phyloP scores from a whole-genome alignment of 2,797 vertebrate species.

The Selene dorsalis region DNA sequence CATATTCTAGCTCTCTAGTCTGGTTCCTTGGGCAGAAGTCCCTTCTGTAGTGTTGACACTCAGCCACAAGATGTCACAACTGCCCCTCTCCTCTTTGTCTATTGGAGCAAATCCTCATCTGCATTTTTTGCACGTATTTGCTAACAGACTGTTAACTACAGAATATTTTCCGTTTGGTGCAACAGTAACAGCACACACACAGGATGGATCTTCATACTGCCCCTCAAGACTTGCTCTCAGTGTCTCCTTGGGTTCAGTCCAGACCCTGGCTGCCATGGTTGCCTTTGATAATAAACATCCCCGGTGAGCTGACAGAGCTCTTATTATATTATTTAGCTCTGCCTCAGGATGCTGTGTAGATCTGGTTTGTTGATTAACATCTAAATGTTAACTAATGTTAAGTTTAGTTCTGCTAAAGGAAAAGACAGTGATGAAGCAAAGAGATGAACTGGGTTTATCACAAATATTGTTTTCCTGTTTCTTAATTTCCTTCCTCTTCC shows the following conservation, averaged over 20 bases:
- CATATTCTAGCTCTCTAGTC: too few species aligned
- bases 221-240: background rate
- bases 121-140: background rate
- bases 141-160: background rate
- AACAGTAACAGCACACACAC: background rate
- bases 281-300: too few species aligned
- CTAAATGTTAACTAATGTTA: background rate
- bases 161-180: background rate
- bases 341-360: background rate
- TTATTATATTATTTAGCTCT: background rate
- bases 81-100: background rate
- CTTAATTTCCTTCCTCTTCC: background rate
- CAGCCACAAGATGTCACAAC: conserved; percentile 35
- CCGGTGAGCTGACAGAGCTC: too few species aligned
- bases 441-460: background rate
- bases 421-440: background rate
- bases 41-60: background rate
- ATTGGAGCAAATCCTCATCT: background rate
- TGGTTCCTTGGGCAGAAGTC: background rate
- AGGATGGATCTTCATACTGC: background rate
- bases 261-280: too few species aligned
- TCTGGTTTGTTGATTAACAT: too few species aligned
- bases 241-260: background rate
- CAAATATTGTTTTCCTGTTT: conserved; percentile 11
- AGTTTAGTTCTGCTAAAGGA: background rate